phyloP scores from a whole-genome alignment of 2,888 invertebrate species.

The Lomographa bimaculata region DNA sequence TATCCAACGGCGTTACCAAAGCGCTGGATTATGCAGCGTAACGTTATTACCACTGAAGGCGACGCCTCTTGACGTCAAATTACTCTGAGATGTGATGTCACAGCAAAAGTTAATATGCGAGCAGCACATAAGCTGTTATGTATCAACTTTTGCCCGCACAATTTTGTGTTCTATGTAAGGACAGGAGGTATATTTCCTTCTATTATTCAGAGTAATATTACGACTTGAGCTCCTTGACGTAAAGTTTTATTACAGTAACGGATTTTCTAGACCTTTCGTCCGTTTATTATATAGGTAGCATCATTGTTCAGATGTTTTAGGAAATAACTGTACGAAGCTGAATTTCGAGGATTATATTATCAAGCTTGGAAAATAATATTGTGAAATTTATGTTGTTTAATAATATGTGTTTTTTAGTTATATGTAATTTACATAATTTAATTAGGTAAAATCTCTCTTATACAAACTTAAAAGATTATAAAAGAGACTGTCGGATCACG shows the following conservation, averaged over 20 bases:
- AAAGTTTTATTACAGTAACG: conserved; percentile 8
- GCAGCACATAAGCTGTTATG: conserved; percentile 12
- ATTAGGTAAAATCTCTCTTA: no score
- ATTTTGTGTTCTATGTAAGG: conserved; percentile 11
- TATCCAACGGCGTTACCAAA: conserved; percentile 46
- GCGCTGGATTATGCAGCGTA: conserved; percentile 59
- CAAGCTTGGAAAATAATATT: no score
- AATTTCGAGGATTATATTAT: no score
- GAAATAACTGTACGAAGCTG: no score
- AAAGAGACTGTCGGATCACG: no score
- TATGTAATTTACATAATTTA: no score
- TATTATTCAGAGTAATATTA: conserved; percentile 20
- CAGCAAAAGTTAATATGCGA: conserved; percentile 26
- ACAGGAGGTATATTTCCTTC: conserved; percentile 11
- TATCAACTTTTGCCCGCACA: conserved; percentile 18
- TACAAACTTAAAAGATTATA: no score
- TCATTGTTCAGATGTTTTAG: no score
- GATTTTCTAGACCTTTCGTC: conserved; percentile 5
- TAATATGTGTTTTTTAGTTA: no score
- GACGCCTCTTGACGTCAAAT: conserved; percentile 27
- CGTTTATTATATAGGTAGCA: no score
- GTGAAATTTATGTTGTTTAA: no score
- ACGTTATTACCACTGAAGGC: conserved; percentile 41
- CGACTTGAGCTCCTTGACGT: conserved; percentile 5
- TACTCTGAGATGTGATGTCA: conserved; percentile 26